Conservation (phyloP, 2,888 invertebrate species). For the Nezara viridula region DNA sequence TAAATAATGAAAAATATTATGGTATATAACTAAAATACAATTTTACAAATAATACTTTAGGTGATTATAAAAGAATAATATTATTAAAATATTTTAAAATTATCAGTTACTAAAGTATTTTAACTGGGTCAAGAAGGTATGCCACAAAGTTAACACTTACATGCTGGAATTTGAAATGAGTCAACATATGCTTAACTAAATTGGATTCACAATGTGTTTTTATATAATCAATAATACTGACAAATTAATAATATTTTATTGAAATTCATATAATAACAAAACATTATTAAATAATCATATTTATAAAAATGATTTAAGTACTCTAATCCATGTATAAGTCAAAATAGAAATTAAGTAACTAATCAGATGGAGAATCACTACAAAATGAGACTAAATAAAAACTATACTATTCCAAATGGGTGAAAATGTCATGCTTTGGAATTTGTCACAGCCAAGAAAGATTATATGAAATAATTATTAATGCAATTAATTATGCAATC, state of each 20-base stretch:
- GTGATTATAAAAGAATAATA: no score
- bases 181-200: no score
- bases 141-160: no score
- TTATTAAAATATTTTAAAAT: no score
- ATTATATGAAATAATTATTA: background rate
- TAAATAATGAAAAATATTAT: no score
- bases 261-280: background rate
- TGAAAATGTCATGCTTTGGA: constrained; percentile 70
- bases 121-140: no score
- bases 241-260: background rate
- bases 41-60: no score
- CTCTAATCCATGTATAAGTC: background rate
- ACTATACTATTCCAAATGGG: background rate
- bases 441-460: background rate
- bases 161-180: no score
- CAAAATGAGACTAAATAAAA: background rate
- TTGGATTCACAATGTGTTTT: background rate
- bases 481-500: constrained; percentile 69
- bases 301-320: constrained; percentile 12
- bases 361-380: background rate
- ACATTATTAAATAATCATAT: background rate
- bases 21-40: no score
- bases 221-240: background rate
- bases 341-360: background rate
- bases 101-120: no score